Evolutionary conservation across 1,140 invertebrate species (phyloP), one percentile per base, ranked within the genome.

Genomic region (Xylocopa sonorina): DNA sequence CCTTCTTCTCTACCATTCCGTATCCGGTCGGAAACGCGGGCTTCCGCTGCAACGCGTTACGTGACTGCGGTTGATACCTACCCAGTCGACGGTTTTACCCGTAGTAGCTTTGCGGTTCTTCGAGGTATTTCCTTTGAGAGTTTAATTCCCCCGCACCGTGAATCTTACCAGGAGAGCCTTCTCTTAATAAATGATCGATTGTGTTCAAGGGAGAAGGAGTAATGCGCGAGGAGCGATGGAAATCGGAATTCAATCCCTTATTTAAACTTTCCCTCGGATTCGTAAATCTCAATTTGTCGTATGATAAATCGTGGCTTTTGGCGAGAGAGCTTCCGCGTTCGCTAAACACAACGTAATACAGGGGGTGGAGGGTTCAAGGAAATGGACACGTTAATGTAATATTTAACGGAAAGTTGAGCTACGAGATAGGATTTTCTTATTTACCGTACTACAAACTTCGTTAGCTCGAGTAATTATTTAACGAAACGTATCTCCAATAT

Each of bases 1-100:
- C 75, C 63, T 78, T 55, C 27, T 12, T 73, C 68, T 7, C 24
- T 21, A 7, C n/a, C 34, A 14, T 76, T 69, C 34, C 46, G 74
- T 66, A 72, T 85, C 78, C 81, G 48, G 46, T 29, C 81, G 81
- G 84, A 83, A 78, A 60, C 50, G 14, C 53, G 50, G 48, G 48
- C 71, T 87, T 87, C 78, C 84, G 77, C 55, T 71, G 72, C 75
- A 78, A 84, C 72, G 72, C 67, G 76, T 77, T 86, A 85, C 84
- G 84, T 85, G 83, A 83, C 58, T 62, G 29, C 48, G 21, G n/a
- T 53, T 72, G 46, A 46, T 67, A 50, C 66, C 53, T 73, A 43
- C 43, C 38, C 55, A 24, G 50, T 48, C 38, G 62, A 62, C 53
- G 34, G 71, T 76, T 55, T 57, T 50, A 29, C 32, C 24, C 16